A percentile compares a stretch with the other conserved stretches of the same genome.
These are phyloP conservation scores for Xiphophorus birchmanni DNA, from an alignment of 2,797 vertebrate species.

Conservation along the genomic window DNA sequence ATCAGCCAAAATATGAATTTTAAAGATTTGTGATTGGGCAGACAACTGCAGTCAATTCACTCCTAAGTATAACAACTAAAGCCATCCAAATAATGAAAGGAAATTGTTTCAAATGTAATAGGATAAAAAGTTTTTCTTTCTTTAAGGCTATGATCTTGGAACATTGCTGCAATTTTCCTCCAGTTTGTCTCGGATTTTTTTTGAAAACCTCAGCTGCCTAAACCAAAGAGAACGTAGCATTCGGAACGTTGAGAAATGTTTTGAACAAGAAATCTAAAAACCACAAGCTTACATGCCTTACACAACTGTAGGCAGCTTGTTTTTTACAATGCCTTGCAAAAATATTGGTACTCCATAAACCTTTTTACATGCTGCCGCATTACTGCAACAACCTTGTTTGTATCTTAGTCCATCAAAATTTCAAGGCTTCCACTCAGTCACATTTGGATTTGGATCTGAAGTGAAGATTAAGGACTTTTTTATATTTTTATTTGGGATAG, in stretches of 20 bases:
- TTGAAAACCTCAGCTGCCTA: not conserved
- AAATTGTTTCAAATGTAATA: not conserved
- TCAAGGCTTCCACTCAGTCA: not conserved
- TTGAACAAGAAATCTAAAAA: constrained; percentile 36
- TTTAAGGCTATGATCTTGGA: not conserved
- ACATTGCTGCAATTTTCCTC: not conserved
- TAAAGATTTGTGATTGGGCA: not conserved
- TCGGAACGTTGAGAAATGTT: constrained; percentile 21
- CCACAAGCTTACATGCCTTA: constrained; percentile 5
- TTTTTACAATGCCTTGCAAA: not conserved
- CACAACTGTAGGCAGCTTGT: not conserved
- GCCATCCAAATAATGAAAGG: not conserved
- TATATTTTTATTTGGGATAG: not conserved
- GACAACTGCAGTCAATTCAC: not conserved
- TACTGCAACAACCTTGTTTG: not conserved
- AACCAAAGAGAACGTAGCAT: constrained; percentile 12
- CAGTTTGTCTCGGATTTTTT: not conserved
- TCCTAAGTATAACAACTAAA: not conserved
- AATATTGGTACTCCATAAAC: not conserved
- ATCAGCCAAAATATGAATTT: not conserved
- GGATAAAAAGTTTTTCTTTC: not conserved
- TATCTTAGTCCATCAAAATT: not conserved
- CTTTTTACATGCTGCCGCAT: not conserved
- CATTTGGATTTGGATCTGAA: not conserved
- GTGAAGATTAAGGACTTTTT: not conserved